phyloP scores from a whole-genome alignment of 2,888 invertebrate genomes.

The Dryobotodes eremita region DNA sequence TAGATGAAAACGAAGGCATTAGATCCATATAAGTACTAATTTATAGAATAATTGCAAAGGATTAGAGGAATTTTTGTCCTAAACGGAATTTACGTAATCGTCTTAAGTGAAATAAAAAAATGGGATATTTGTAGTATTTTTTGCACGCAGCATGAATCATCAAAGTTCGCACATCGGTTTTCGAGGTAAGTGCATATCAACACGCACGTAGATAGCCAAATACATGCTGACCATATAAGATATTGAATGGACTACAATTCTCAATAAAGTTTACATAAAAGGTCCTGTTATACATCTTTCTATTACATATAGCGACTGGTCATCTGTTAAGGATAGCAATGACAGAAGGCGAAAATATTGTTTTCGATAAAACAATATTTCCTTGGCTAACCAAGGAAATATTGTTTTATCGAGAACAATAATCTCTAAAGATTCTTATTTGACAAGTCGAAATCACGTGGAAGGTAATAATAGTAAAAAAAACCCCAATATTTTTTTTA shows the following conservation, averaged over 20 bases:
- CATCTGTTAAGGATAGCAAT: background rate
- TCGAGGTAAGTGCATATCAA: conserved; percentile 3
- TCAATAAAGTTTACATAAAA: conserved; percentile 18
- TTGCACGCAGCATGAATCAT: background rate
- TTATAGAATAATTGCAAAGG: background rate
- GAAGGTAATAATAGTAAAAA: background rate
- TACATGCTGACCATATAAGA: conserved; percentile 20
- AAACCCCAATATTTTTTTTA: too few species aligned
- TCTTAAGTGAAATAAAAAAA: background rate
- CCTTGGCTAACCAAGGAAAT: too few species aligned
- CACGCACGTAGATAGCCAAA: background rate
- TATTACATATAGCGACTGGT: background rate
- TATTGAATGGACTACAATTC: conserved; percentile 41
- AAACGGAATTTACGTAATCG: background rate
- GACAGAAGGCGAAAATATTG: background rate
- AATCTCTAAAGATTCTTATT: background rate
- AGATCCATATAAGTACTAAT: background rate
- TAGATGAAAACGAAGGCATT: background rate
- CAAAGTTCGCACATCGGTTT: background rate
- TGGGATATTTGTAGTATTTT: background rate
- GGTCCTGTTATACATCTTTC: background rate
- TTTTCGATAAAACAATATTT: background rate
- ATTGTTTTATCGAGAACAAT: too few species aligned
- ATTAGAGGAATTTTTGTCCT: background rate
- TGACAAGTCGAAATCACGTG: background rate